These are phyloP conservation scores for Dipodomys merriami DNA, from an alignment of 2,113 vertebrate species.

Conservation along the genomic window DNA sequence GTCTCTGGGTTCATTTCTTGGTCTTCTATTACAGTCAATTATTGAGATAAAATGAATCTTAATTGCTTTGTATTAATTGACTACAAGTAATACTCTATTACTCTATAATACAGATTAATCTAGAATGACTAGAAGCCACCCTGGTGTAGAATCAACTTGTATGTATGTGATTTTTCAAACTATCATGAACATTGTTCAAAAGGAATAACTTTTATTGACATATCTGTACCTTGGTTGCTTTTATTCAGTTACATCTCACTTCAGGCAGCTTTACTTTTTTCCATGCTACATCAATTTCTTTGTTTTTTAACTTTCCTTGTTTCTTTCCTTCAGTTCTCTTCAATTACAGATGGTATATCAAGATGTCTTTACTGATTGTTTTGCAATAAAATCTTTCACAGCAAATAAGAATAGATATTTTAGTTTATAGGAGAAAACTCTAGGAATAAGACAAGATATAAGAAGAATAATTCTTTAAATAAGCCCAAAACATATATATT, in stretches of 20 bases:
- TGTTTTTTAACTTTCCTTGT: slow-evolving; percentile 72
- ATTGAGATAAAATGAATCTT: not conserved
- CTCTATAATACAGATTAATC: not conserved
- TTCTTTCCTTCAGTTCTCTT: slow-evolving; percentile 66
- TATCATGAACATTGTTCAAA: not conserved
- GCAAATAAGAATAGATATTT: slow-evolving; percentile 18
- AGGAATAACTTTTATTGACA: slow-evolving; percentile 72
- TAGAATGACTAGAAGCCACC: slow-evolving; percentile 10
- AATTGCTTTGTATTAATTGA: not conserved
- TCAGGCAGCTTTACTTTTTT: slow-evolving; percentile 58
- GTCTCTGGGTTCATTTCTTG: not conserved
- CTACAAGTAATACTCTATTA: not conserved
- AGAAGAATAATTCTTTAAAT: not conserved
- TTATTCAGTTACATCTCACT: slow-evolving; percentile 76
- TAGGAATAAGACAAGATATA: not conserved
- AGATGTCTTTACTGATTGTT: slow-evolving; percentile 59
- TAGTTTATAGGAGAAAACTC: slow-evolving; percentile 3
- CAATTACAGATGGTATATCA: slow-evolving; percentile 66
- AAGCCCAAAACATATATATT: not conserved
- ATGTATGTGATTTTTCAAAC: slow-evolving; percentile 30
- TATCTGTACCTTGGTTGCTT: slow-evolving; percentile 68
- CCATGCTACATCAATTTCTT: slow-evolving; percentile 56
- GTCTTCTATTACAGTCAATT: not conserved
- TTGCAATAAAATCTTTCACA: slow-evolving; percentile 67
- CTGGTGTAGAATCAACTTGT: slow-evolving; percentile 19